phyloP scores from a whole-genome alignment of 2,797 vertebrate genomes.

The Threskiornis aethiopicus region DNA sequence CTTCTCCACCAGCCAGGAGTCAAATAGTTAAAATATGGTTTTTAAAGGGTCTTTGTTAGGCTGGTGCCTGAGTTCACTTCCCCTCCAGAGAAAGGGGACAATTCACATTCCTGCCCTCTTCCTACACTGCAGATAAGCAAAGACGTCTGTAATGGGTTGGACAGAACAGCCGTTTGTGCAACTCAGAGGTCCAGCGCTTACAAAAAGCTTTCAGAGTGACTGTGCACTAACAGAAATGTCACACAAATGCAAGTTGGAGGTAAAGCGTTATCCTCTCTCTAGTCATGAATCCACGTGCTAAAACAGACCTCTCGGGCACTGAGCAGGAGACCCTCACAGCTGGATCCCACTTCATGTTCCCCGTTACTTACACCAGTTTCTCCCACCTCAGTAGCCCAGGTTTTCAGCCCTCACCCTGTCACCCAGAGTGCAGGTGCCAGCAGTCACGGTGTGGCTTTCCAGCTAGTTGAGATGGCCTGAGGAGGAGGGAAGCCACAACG shows the following conservation, averaged over 20 bases:
- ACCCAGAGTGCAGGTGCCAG: not conserved
- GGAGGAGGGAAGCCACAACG: not conserved
- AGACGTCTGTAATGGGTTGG: not conserved
- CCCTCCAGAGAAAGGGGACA: conserved; percentile 32
- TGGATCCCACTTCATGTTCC: not conserved
- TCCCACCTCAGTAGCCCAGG: not conserved
- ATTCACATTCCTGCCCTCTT: conserved; percentile 48
- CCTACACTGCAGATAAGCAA: conserved; percentile 45
- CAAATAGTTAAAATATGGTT: not conserved
- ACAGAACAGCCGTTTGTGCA: not conserved
- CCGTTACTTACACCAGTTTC: not conserved
- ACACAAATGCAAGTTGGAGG: not conserved
- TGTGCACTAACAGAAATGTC: not conserved
- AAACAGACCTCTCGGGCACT: not conserved
- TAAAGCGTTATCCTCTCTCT: not conserved
- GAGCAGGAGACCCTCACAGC: not conserved
- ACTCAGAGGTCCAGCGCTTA: not conserved
- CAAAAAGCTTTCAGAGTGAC: not conserved
- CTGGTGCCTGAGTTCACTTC: conserved; percentile 39
- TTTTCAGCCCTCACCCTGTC: not conserved
- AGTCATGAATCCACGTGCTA: fast-evolving
- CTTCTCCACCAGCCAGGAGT: not conserved
- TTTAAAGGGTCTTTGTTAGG: conserved; percentile 41
- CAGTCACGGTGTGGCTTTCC: not conserved
- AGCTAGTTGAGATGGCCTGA: not conserved